Conservation (phyloP, 2,113 vertebrate species). For the Carassius carassius region DNA sequence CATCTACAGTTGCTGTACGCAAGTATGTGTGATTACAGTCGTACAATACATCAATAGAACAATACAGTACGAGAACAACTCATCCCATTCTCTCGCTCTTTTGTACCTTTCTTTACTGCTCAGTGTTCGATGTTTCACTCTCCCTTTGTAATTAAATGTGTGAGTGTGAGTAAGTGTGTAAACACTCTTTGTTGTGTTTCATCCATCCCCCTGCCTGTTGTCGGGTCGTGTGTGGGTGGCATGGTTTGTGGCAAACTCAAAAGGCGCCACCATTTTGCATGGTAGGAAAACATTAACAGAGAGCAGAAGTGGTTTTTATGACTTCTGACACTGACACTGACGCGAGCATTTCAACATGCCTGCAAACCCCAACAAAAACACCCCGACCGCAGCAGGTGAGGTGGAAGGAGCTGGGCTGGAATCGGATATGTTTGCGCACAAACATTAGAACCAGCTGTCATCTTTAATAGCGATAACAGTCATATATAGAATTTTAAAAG, state of each 20-base stretch:
- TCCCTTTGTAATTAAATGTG: constrained; percentile 49
- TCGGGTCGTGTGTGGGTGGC: constrained; percentile 48
- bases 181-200: constrained; percentile 53
- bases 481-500: constrained; percentile 2
- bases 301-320: constrained; percentile 60
- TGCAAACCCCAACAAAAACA: constrained; percentile 61
- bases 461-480: constrained; percentile 34
- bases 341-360: constrained; percentile 56
- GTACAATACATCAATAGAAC: constrained; percentile 37
- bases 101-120: constrained; percentile 52
- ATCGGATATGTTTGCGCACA: constrained; percentile 19
- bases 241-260: constrained; percentile 54
- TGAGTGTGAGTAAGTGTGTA: constrained; percentile 49
- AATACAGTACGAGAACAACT: constrained; percentile 38
- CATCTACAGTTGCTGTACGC: constrained; percentile 11
- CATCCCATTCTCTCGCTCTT: constrained; percentile 43
- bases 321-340: constrained; percentile 43
- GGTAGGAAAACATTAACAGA: constrained; percentile 72
- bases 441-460: constrained; percentile 31
- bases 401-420: not conserved
- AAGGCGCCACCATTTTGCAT: constrained; percentile 62
- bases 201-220: constrained; percentile 27
- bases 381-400: constrained; percentile 31
- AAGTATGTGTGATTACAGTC: constrained; percentile 44
- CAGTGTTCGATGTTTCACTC: constrained; percentile 41